Percentiles rank a stretch among this genome's conserved stretches.
Conservation (phyloP, 2,797 vertebrate genomes). For the Artibeus jamaicensis region DNA sequence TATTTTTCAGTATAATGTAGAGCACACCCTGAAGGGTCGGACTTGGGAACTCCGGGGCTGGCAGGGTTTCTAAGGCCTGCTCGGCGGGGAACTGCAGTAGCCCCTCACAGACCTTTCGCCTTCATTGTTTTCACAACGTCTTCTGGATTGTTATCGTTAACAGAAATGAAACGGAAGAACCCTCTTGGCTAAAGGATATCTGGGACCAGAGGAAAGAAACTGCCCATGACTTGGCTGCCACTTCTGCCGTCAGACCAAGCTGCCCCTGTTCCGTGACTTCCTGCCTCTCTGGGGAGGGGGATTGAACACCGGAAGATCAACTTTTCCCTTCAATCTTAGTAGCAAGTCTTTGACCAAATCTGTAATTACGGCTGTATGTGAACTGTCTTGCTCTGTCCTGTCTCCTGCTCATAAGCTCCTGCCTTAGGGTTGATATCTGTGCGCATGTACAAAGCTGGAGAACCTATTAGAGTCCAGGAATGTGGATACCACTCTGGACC, state of each 20-base stretch:
- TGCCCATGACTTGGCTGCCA: constrained; percentile 93
- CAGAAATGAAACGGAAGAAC: constrained; percentile 91
- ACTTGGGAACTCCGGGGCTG: constrained; percentile 88
- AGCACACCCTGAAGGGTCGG: not conserved
- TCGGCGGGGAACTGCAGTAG: constrained; percentile 83
- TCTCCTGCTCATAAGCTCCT: constrained; percentile 89
- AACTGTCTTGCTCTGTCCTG: constrained; percentile 86
- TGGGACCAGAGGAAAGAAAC: constrained; percentile 88
- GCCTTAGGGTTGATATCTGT: constrained; percentile 93
- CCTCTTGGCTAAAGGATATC: constrained; percentile 89
- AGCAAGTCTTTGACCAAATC: constrained; percentile 91
- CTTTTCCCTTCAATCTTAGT: constrained; percentile 88
- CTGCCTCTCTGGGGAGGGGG: constrained; percentile 93
- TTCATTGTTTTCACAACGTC: constrained; percentile 87
- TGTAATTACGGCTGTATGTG: constrained; percentile 90
- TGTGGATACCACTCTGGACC: constrained; percentile 90
- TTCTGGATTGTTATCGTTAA: constrained; percentile 94
- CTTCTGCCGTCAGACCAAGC: constrained; percentile 93
- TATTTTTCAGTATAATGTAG: not conserved
- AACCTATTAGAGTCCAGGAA: constrained; percentile 91
- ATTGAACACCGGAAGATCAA: constrained; percentile 94
- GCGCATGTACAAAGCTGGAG: constrained; percentile 89
- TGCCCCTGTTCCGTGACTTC: constrained; percentile 87
- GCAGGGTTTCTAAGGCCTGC: constrained; percentile 89
- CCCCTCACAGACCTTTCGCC: constrained; percentile 84